Base-by-base conservation (phyloP, 1,140 invertebrate species). In the Mamestra configurata region DNA sequence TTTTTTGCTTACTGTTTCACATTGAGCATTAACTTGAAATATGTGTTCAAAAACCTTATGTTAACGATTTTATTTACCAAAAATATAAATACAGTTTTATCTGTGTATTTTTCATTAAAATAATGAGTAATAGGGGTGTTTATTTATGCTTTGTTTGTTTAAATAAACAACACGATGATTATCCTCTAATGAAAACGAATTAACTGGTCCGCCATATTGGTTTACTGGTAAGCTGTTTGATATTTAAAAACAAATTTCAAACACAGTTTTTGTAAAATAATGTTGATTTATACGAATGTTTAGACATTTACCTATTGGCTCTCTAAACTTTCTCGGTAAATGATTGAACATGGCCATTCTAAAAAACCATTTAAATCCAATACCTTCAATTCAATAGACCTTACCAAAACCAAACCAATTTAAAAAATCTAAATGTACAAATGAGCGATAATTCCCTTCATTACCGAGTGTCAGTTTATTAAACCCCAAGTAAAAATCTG, bases 401-500 rank as follows among this genome's bases (percentile, higher is more conserved):
- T 40, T 1, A n/a, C 64, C 40, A 27, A 68, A 68, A 68, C 70
- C 66, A 64, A 79, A 79, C 37, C 59, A 75, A 78, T 66, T 66
- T 27, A 68, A 57, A 53, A 82, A 57, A 37, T 70, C 68, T 43
- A 53, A 71, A 70, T 35, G 57, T 53, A 80, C 66, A 76, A 76
- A 76, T 64, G 68, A 46, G 51, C 76, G 40, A 80, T 81, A 88
- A 85, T 81, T 85, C 79, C 79, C 84, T 86, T 88, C 86, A 85
- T 87, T 87, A 86, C 79, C 37, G 77, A 79, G 77, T 84, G 86
- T 82, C 84, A 82, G 81, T 83, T 86, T 84, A 82, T 88, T 85
- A 89, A 87, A 87, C 61, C 75, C 81, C 79, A 79, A 73, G 82
- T 79, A 86, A 88, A 92, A 90, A 91, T 89, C 88, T 92, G 88